phyloP scores from a whole-genome alignment of 2,113 vertebrate genomes.

The Mormyrus lacerda region DNA sequence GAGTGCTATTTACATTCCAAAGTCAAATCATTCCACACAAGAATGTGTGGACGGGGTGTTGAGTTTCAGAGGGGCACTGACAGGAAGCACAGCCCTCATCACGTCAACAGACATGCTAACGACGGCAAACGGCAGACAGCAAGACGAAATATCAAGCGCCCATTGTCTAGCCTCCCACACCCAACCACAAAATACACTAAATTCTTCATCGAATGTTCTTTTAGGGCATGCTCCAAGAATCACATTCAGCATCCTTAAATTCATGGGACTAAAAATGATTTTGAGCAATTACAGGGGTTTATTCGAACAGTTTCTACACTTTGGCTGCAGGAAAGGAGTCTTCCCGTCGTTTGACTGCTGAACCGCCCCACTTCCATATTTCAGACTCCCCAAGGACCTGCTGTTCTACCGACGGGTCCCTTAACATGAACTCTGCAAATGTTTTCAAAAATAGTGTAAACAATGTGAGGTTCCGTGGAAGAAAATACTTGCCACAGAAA shows the following conservation, averaged over 20 bases:
- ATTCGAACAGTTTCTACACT: not conserved
- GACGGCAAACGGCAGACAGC: not conserved
- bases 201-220: not conserved
- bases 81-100: not conserved
- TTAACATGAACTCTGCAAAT: not conserved
- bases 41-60: not conserved
- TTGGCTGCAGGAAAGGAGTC: not conserved
- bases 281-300: not conserved
- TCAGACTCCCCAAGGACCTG: not conserved
- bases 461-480: not conserved
- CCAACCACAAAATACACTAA: not conserved
- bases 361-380: not conserved
- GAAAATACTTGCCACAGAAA: not conserved
- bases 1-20: constrained; percentile 13
- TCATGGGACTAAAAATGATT: not conserved
- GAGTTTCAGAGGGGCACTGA: not conserved
- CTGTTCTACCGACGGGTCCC: not conserved
- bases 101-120: constrained; percentile 5
- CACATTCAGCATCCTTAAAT: not conserved
- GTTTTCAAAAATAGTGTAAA: not conserved
- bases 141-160: not conserved
- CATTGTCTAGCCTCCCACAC: not conserved
- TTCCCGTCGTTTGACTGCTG: not conserved
- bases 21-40: constrained; percentile 8
- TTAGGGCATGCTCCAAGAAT: not conserved